Evolutionary conservation across 1,140 invertebrate genomes (phyloP), one percentile per base, ranked within the genome.

Genomic region (Drosophila sproati): DNA sequence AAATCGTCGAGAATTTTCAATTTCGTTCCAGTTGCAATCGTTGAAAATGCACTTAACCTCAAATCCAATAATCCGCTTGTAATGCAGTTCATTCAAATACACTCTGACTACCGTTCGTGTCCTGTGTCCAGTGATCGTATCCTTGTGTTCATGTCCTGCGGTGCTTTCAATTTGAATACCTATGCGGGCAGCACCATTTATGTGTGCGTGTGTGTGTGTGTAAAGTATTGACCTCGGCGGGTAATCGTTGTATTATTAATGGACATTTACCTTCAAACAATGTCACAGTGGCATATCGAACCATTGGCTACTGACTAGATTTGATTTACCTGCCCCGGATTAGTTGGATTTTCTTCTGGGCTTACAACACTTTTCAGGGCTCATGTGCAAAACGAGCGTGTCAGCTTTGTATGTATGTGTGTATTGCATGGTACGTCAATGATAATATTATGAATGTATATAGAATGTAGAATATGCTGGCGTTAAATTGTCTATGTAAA

Each of bases 61-160:
- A 89, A 89, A 89, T 88, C 80, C 85, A 77, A 85, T 89, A 89
- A 89, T 89, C 85, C 85, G 85, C 85, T 89, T 89, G 85, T 89
- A 88, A 78, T 77, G 74, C 85, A 76, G 78, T 73, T 76, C 78
- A 83, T 89, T 81, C 69, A 83, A 63, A 56, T 54, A 41, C 31
- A 45, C 32, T 35, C 20, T 39, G 69, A 50, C 70, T 54, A 73
- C 59, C 71, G 66, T 41, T 55, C 69, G 52, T 67, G 77, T 37
- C 57, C 48, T 37, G 31, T 31, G 48, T 50, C 50, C 52, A 51
- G 12, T 28, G 43, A 52, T 54, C 57, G 37, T 7, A 61, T 41
- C 52, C 50, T 83, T 87, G 76, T 87, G 41, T 47, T 45, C 55
- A 61, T 66, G 56, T 80, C 77, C 83, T 77, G 79, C 50, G 62